These are phyloP conservation scores for Bactericera cockerelli DNA, from an alignment of 1,140 invertebrate genomes.

Conservation along the genomic window DNA sequence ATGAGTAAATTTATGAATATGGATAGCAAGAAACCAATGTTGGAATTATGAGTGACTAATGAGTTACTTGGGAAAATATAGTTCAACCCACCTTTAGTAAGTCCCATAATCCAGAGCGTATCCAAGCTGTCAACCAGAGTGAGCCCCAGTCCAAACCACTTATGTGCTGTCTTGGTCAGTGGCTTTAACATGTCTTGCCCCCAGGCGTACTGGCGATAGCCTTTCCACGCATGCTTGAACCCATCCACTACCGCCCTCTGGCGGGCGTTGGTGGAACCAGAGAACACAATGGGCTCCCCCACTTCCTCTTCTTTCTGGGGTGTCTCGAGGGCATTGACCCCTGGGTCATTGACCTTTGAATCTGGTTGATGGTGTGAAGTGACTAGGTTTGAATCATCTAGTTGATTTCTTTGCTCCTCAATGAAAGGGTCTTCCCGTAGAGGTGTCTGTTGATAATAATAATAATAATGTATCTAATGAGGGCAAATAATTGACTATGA, in stretches of 20 bases:
- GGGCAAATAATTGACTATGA: too few relatives aligned
- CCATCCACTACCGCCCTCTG: conserved; percentile 70
- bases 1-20: too few relatives aligned
- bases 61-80: too few relatives aligned
- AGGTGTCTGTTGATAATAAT: too few relatives aligned
- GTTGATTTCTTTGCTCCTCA: not conserved
- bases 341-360: not conserved
- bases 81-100: too few relatives aligned
- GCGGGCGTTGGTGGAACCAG: conserved; percentile 55
- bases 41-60: too few relatives aligned
- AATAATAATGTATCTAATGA: too few relatives aligned
- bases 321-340: conserved; percentile 22
- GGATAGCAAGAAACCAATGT: too few relatives aligned
- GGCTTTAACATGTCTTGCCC: conserved; percentile 87
- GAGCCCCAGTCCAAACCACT: conserved; percentile 86
- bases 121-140: conserved; percentile 82
- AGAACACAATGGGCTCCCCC: conserved; percentile 26
- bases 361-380: not conserved
- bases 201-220: conserved; percentile 83
- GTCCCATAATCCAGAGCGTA: conserved; percentile 81
- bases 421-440: not conserved
- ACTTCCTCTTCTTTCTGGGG: too few relatives aligned
- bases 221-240: conserved; percentile 81
- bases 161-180: conserved; percentile 55
- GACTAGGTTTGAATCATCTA: not conserved